phyloP scores from a whole-genome alignment of 92 coral and sea anemone genomes.

The Parazoanthus atlanticus region DNA sequence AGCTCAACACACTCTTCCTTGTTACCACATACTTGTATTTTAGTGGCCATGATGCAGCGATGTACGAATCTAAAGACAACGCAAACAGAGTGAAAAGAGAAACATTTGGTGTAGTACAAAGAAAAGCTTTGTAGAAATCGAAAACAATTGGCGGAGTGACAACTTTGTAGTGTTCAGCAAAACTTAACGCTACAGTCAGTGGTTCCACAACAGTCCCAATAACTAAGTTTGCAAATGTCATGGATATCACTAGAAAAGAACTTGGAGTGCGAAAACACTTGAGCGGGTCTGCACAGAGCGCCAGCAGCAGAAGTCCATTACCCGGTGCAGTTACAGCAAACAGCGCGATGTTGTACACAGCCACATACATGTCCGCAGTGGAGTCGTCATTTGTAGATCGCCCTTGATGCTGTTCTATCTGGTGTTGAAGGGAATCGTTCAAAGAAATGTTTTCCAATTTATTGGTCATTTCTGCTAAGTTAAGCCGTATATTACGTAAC shows the following conservation, averaged over 20 bases:
- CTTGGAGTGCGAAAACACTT: slow-evolving; percentile 27
- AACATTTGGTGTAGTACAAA: slow-evolving; percentile 12
- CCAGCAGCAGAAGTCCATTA: slow-evolving; percentile 15
- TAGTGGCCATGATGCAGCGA: slow-evolving; percentile 34
- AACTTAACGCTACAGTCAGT: not conserved
- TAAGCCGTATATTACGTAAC: not conserved
- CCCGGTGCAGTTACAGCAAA: slow-evolving; percentile 14
- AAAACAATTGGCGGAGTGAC: not conserved
- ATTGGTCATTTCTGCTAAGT: not conserved
- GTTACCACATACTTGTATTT: slow-evolving; percentile 31
- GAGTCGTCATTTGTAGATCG: not conserved
- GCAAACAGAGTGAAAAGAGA: slow-evolving; percentile 37
- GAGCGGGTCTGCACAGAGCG: slow-evolving; percentile 19
- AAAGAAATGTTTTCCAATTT: not conserved
- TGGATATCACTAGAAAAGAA: slow-evolving; percentile 33
- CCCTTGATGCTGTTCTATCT: not conserved
- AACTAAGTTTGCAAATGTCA: slow-evolving; percentile 29
- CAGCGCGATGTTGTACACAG: slow-evolving; percentile 2
- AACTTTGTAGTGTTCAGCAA: slow-evolving; percentile 9
- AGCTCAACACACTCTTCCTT: not conserved
- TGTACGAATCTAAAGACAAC: slow-evolving; percentile 23
- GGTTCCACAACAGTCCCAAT: slow-evolving; percentile 25
- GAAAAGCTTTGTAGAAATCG: slow-evolving; percentile 1
- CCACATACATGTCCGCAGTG: not conserved
- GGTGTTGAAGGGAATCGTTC: not conserved